Evolutionary conservation across 2,888 invertebrate genomes (phyloP), one percentile per base, ranked within the genome.

Genomic region (Cephus pygmeus): DNA sequence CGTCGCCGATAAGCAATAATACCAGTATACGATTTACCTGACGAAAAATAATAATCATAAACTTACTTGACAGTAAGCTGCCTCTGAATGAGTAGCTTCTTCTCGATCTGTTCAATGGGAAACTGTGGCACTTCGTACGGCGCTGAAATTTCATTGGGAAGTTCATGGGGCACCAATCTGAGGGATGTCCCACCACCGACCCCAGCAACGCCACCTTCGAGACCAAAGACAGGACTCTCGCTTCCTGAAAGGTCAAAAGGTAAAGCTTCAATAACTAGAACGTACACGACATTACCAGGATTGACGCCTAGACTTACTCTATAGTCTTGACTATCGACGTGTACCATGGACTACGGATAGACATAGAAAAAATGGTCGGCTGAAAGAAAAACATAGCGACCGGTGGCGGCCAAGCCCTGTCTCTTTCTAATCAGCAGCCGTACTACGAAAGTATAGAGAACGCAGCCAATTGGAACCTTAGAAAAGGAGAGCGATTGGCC

Each of bases 71-170:
- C 96, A 89, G 96, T 96, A 11, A 98, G 93, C 90, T 98, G 97
- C 34, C 97, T 93, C 90, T 98, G 98, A 81, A 98, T 96, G 77
- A 96, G 95, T 69, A 97, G 93, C 90, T 98, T 98, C 92, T 97
- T 97, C 92, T 98, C 98, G 82, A 98, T 97, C 92, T 98, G 97
- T 90, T 99, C 99, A 88, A 99, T 99, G 71, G 99, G 99, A 92
- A 98, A 99, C 92, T 98, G 98, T 0, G 98, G 98, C 69, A 99
- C 97, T 92, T 99, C 99, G 91, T 98, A 99, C 0, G 98, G 98
- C 11, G 98, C 98, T 6, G 98, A 98, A 83, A 98, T 95, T 92
- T 98, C 97, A 90, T 98, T 97, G 78, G 96, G 95, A 30, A 95
- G 92, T 86, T 95, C 95, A 0, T 93, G 92, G 0, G 89, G 83